Percentiles rank a stretch among this genome's conserved stretches.
These are phyloP conservation scores for Amitus sp. DNA, from an alignment of 2,888 invertebrate species.

Conservation along the genomic window DNA sequence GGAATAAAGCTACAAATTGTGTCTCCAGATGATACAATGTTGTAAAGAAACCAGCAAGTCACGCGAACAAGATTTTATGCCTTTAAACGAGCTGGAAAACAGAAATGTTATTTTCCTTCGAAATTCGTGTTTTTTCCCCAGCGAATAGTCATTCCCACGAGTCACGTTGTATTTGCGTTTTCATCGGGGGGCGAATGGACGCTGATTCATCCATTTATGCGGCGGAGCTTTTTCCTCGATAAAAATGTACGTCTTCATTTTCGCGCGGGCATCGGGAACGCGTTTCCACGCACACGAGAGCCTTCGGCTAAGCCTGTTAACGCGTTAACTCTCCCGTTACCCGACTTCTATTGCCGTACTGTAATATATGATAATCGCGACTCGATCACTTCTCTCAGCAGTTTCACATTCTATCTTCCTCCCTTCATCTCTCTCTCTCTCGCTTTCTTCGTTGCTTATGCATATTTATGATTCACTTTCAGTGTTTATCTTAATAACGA, in stretches of 20 bases:
- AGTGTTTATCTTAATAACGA: slow-evolving; percentile 2
- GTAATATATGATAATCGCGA: slow-evolving; percentile 57
- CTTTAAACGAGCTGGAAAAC: too few relatives aligned
- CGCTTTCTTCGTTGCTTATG: background rate
- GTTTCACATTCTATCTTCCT: slow-evolving; percentile 45
- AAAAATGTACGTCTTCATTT: slow-evolving; percentile 4
- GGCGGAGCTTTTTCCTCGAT: background rate
- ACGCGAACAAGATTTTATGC: too few relatives aligned
- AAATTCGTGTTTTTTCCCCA: background rate
- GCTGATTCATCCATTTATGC: background rate
- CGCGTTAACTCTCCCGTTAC: slow-evolving; percentile 50
- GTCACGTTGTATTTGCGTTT: background rate
- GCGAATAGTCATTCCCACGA: slow-evolving; percentile 1
- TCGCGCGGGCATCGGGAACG: background rate
- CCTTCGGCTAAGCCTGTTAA: slow-evolving; percentile 36
- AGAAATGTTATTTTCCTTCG: slow-evolving; percentile 11
- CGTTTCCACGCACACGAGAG: slow-evolving; percentile 24
- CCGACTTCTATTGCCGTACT: slow-evolving; percentile 43
- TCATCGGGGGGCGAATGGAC: background rate
- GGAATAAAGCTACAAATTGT: too few relatives aligned
- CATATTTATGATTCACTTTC: slow-evolving; percentile 3
- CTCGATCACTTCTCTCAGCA: slow-evolving; percentile 50
- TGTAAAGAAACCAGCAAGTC: background rate
- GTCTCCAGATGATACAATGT: background rate
- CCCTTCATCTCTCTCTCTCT: slow-evolving; percentile 32